Evolutionary conservation across 2,113 vertebrate genomes (phyloP).

Genomic region (Bujurquina vittata): DNA sequence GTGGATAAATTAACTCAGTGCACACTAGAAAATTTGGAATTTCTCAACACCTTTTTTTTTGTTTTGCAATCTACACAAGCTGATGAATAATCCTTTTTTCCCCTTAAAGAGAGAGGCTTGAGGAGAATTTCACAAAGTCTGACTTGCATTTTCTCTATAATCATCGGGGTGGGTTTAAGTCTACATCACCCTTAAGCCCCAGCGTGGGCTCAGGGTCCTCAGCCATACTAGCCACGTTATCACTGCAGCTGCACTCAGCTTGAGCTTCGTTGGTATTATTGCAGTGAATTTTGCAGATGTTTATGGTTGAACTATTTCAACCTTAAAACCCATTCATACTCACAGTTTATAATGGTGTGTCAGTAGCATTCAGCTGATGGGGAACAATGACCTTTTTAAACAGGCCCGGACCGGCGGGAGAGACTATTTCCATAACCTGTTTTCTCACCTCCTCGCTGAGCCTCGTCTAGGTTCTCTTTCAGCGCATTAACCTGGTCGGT

Average conservation of each 20-base stretch:
- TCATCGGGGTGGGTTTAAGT: no score
- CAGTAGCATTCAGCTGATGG: not conserved
- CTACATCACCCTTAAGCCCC: no score
- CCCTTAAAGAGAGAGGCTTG: not conserved
- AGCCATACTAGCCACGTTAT: not conserved
- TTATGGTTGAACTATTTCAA: not conserved
- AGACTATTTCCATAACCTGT: not conserved
- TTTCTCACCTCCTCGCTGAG: not conserved
- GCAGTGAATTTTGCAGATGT: not conserved
- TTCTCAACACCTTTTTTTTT: not conserved
- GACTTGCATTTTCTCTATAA: no score
- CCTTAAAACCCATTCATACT: fast-evolving
- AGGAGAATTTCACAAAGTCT: no score
- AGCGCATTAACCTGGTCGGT: not conserved
- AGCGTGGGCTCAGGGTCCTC: not conserved
- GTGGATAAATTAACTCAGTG: not conserved
- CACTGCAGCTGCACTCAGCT: not conserved
- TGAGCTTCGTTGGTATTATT: not conserved
- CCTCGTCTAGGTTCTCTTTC: not conserved
- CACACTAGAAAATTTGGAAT: not conserved
- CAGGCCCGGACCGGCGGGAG: not conserved
- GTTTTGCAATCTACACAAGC: fast-evolving
- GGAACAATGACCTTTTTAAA: not conserved
- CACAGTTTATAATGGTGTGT: not conserved
- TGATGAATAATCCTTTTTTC: not conserved